Percentiles rank a stretch among this genome's conserved stretches.
Conservation (phyloP, 2,888 invertebrate species). For the Scaptomyza parva region DNA sequence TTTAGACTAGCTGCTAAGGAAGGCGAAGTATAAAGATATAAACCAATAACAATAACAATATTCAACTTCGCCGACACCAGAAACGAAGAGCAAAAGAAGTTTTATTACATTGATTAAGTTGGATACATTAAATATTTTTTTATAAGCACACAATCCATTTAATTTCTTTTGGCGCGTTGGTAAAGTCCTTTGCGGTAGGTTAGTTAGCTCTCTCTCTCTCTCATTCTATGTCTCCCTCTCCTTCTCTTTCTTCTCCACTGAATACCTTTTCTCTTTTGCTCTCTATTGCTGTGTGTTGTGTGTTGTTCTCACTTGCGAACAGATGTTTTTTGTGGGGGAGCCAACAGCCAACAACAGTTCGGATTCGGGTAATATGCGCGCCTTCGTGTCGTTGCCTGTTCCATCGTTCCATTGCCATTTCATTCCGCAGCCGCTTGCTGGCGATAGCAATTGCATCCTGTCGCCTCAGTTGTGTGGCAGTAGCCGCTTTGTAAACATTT, state of each 20-base stretch:
- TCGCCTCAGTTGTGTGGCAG: conserved; percentile 77
- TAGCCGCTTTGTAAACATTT: conserved; percentile 79
- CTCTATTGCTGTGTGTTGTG: neutral
- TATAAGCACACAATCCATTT: conserved; percentile 42
- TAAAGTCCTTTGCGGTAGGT: conserved; percentile 69
- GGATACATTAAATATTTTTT: conserved; percentile 52
- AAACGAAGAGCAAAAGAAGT: conserved; percentile 1
- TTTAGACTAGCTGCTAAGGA: conserved; percentile 20
- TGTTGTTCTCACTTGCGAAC: conserved; percentile 44
- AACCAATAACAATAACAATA: conserved; percentile 18
- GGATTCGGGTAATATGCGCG: conserved; percentile 40
- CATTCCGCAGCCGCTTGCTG: conserved; percentile 56
- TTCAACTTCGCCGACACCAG: neutral
- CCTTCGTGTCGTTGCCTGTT: conserved; percentile 56
- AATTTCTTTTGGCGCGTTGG: conserved; percentile 46
- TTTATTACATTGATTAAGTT: conserved; percentile 36
- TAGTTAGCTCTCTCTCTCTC: conserved; percentile 54
- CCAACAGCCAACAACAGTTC: too few species aligned
- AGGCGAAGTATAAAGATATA: neutral
- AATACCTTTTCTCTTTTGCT: conserved; percentile 9
- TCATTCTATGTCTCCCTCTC: too few species aligned
- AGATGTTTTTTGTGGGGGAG: conserved; percentile 49
- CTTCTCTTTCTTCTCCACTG: neutral
- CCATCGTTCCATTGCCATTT: conserved; percentile 42
- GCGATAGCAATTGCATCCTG: conserved; percentile 66